Evolutionary conservation across 1,140 invertebrate species (phyloP), one percentile per base, ranked within the genome.

Genomic region (Bombus picipes): DNA sequence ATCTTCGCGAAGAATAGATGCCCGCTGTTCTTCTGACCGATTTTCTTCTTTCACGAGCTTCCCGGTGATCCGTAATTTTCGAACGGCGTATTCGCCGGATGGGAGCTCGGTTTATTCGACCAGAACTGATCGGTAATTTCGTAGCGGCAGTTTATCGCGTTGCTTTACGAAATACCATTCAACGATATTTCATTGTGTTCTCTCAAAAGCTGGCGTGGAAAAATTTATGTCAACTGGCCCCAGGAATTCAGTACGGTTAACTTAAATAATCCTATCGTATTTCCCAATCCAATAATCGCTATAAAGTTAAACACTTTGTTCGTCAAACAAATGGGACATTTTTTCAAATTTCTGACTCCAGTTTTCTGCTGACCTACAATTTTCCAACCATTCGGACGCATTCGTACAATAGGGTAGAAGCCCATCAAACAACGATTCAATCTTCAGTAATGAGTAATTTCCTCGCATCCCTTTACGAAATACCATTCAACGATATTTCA

Each of bases 61-160:
- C 32, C 41, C 32, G 65, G 65, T 74, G 71, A 82, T 82, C 80
- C 71, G 57, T 83, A 75, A 83, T 83, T 83, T 53, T 83, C 72
- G 18, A 53, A n/a, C 47, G 1, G 68, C 22, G 37, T n/a, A 28
- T 57, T 37, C 57, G 25, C 22, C 12, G 59, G 39, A 25, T 73
- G 15, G 80, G 28, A 32, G 15, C 18, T 10, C n/a, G 47, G 57
- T 82, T 82, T 65, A 65, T 74, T 28, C 57, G 59, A 62, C 6
- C 25, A 10, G 9, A 25, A 4, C 62, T 74, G 81, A 75, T 82
- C 71, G n/a, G 59, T 82, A 65, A 74, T 82, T 82, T 66, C 22
- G 39, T n/a, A 10, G 47, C 47, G 18, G 68, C 47, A 41, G 53
- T 39, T 53, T 53, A 32, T 47, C 79, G 43, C 28, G 28, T 13